Percentiles rank a stretch among this genome's conserved stretches.
Evolutionary conservation across 2,113 vertebrate genomes (phyloP).

Genomic region (Malurus elegans): DNA sequence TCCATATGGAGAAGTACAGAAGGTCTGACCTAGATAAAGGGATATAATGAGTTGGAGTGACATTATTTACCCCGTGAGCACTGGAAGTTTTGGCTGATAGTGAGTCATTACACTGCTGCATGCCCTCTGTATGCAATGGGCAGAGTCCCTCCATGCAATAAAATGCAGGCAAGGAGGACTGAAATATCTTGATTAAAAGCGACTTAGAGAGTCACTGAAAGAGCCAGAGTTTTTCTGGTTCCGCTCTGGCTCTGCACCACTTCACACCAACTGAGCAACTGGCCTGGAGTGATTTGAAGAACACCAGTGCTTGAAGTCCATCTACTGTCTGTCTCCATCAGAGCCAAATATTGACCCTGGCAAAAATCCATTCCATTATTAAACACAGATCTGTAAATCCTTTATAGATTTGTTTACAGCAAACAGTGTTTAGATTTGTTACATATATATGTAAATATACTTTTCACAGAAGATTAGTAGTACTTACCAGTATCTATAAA

Average conservation of each 20-base stretch:
- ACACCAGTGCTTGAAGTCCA: not conserved
- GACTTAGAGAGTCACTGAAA: not conserved
- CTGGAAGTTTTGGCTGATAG: not conserved
- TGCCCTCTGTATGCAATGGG: not conserved
- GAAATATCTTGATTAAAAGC: not conserved
- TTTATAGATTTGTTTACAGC: constrained; percentile 8
- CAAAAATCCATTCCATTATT: constrained; percentile 14
- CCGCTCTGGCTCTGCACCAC: not conserved
- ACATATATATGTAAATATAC: not conserved
- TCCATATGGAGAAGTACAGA: not conserved
- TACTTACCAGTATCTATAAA: not conserved
- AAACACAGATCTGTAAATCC: constrained; percentile 15
- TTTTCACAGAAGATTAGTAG: constrained; percentile 11
- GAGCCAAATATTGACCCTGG: constrained; percentile 32
- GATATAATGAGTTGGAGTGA: not conserved
- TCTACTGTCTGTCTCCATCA: not conserved
- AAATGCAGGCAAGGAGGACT: not conserved
- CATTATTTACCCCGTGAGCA: not conserved
- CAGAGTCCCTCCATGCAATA: not conserved
- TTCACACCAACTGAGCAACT: not conserved
- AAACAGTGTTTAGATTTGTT: too few relatives aligned
- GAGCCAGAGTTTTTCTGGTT: not conserved
- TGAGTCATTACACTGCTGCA: not conserved
- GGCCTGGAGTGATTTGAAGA: not conserved
- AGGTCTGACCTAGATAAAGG: not conserved